Conservation (phyloP, 2,113 vertebrate genomes). For the Hylia prasina region DNA sequence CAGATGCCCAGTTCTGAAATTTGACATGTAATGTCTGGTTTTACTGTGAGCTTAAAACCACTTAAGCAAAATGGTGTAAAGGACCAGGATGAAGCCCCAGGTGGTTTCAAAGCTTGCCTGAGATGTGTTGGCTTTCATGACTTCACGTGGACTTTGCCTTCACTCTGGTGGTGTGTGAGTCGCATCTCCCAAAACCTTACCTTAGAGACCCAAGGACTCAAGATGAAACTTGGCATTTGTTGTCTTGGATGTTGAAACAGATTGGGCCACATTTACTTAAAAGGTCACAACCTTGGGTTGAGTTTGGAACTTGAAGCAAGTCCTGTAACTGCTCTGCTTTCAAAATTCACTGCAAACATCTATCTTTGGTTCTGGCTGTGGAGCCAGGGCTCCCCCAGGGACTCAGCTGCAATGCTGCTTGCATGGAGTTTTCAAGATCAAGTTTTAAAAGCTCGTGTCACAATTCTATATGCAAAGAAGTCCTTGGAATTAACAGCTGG, state of each 20-base stretch:
- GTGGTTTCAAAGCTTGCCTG: not conserved
- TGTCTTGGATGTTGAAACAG: not conserved
- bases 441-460: conserved; percentile 21
- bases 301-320: not conserved
- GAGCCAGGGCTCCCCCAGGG: not conserved
- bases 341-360: not conserved
- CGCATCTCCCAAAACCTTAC: not conserved
- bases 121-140: not conserved
- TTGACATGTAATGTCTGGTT: not conserved
- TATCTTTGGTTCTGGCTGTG: not conserved
- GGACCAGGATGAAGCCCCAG: not conserved
- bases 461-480: not conserved
- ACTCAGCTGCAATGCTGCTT: not conserved
- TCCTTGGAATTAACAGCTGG: conserved; percentile 38
- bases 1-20: not conserved
- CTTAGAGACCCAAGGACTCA: not conserved
- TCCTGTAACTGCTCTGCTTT: conserved; percentile 9
- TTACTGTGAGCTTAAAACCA: not conserved
- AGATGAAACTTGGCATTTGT: not conserved
- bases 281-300: not conserved
- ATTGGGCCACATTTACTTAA: not conserved
- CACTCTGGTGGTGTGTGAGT: not conserved
- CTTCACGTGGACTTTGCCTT: not conserved
- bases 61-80: not conserved
- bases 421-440: not conserved